Evolutionary conservation across 2,888 invertebrate species (phyloP).

Genomic region (Cistogaster globosa): DNA sequence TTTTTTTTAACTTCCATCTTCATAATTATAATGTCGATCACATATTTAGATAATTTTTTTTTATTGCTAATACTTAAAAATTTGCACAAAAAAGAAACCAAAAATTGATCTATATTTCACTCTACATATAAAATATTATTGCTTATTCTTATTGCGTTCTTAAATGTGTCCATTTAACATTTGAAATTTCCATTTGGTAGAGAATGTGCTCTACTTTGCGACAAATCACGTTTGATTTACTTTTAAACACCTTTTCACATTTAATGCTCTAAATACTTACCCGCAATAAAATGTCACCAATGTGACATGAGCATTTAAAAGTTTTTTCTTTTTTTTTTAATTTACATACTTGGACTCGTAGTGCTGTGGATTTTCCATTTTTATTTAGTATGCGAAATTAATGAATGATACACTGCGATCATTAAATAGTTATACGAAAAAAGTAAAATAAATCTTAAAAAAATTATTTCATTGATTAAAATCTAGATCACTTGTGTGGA

Average conservation of each 20-base stretch:
- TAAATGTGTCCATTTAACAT: conserved; percentile 11
- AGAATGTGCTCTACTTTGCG: conserved; percentile 71
- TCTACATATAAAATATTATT: conserved; percentile 39
- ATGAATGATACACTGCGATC: conserved; percentile 48
- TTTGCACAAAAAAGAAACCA: conserved; percentile 41
- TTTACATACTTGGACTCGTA: background rate
- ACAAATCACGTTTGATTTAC: conserved; percentile 71
- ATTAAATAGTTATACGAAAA: background rate
- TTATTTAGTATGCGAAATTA: conserved; percentile 16
- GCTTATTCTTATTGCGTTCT: conserved; percentile 1
- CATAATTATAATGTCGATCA: conserved; percentile 60
- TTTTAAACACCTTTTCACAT: conserved; percentile 60
- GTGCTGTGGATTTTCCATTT: conserved; percentile 43
- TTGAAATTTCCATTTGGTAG: conserved; percentile 50
- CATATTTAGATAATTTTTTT: conserved; percentile 45
- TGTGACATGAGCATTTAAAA: conserved; percentile 59
- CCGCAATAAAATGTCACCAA: conserved; percentile 49
- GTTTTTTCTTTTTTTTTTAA: conserved; percentile 33
- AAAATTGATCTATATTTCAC: conserved; percentile 61
- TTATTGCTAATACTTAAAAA: conserved; percentile 32
- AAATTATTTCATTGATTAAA: conserved; percentile 66
- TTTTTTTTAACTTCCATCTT: conserved; percentile 24
- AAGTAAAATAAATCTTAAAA: background rate
- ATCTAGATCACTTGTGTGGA: conserved; percentile 48
- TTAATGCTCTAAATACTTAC: conserved; percentile 7